Evolutionary conservation across 1,140 invertebrate species (phyloP), one percentile per base, ranked within the genome.

Genomic region (Nylanderia fulva): DNA sequence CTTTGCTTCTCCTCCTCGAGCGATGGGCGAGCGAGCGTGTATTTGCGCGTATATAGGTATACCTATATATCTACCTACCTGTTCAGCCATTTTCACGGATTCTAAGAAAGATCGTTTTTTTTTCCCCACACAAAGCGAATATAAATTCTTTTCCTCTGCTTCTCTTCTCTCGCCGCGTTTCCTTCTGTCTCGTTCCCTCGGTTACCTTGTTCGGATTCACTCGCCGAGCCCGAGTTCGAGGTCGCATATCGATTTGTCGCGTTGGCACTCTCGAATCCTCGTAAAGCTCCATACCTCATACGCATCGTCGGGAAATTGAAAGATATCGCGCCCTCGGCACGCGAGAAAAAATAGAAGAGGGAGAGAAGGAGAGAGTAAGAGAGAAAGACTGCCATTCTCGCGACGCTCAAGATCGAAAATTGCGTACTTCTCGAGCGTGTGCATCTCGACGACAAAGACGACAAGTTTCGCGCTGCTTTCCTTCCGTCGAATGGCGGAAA

Each of bases 201-300:
- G 60, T 85, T 66, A 68, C 74, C 71, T 86, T 84, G 84, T 72
- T 89, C 42, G 82, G 85, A 85, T 84, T 85, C 82, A 52, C 61
- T 68, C 45, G 29, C 74, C 61, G 68, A 82, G 85, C 27, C 77
- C 56, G 84, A 88, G 84, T 86, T 88, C 84, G 91, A 91, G 89
- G 90, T 90, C 89, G 91, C 90, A 91, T 93, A 93, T 93, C 91
- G 92, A 93, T 93, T 92, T 90, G 90, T 89, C 86, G 90, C 90
- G 91, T 93, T 91, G 85, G 92, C 92, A 92, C 86, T 88, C 90
- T 88, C 88, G 88, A 87, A 90, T 91, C 91, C 89, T 88, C 89
- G 87, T 90, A 92, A 90, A 92, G 89, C 86, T 88, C 74, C 84
- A 69, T 88, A 75, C 88, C 90, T 93, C 91, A 90, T 92, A 92